Conservation (phyloP, 92 coral and sea anemone genomes). For the Porites lobata region DNA sequence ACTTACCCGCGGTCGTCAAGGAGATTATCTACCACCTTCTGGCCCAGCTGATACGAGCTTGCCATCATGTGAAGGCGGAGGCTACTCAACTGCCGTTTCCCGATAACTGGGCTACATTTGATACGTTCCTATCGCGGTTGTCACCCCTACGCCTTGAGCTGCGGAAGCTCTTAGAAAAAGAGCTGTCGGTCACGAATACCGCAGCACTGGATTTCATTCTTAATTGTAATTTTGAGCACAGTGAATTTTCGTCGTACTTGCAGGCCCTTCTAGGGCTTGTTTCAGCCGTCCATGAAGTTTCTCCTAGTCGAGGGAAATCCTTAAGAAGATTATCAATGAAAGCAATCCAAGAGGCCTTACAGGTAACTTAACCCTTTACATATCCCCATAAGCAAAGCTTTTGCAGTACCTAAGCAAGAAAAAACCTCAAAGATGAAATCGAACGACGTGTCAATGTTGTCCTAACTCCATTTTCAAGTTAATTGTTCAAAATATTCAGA, state of each 20-base stretch:
- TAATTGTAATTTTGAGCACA: conserved; percentile 94
- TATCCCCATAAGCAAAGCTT: not conserved
- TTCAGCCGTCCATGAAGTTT: conserved; percentile 82
- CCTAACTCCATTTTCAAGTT: no score
- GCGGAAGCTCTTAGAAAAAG: conserved; percentile 91
- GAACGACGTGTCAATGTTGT: no score
- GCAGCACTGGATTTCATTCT: conserved; percentile 92
- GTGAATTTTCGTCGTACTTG: conserved; percentile 91
- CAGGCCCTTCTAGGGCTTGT: conserved; percentile 92
- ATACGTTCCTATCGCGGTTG: conserved; percentile 71
- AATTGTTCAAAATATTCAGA: no score
- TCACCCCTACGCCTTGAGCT: conserved; percentile 85
- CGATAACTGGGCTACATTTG: conserved; percentile 54
- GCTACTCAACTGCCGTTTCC: conserved; percentile 38
- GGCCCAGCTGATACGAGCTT: conserved; percentile 84
- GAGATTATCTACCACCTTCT: conserved; percentile 86
- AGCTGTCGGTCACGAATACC: conserved; percentile 85
- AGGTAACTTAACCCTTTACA: not conserved
- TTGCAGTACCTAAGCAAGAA: no score
- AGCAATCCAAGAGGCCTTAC: conserved; percentile 36
- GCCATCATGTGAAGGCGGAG: conserved; percentile 58
- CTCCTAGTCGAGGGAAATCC: conserved; percentile 45
- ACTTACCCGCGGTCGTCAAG: conserved; percentile 76
- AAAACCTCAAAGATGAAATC: no score
- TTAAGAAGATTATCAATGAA: not conserved